Evolutionary conservation across 2,888 invertebrate species (phyloP).

Genomic region (Tupiocoris notatus): DNA sequence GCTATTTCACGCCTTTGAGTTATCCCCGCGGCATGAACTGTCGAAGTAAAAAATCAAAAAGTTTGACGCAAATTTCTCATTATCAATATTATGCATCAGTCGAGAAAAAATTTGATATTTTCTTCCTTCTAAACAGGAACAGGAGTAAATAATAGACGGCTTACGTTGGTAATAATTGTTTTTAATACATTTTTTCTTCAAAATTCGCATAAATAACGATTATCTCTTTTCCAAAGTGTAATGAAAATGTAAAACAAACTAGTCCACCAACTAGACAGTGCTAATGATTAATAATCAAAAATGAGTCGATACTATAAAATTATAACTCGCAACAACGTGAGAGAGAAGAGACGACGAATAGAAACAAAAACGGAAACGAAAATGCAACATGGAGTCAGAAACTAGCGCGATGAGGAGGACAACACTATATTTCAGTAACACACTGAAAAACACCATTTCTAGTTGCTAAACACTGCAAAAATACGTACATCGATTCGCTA

Average conservation of each 20-base stretch:
- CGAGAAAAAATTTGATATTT: no score
- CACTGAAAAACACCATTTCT: conserved; percentile 9
- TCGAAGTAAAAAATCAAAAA: no score
- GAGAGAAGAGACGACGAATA: background rate
- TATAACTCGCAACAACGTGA: background rate
- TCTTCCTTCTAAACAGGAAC: no score
- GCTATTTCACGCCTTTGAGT: no score
- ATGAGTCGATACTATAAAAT: background rate
- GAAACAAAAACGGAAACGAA: conserved; percentile 3
- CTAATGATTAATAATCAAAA: conserved; percentile 23
- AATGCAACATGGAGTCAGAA: conserved; percentile 22
- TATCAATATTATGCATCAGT: no score
- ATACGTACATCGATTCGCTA: conserved; percentile 38
- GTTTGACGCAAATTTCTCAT: no score
- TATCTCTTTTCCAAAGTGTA: conserved; percentile 26
- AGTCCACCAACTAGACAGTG: conserved; percentile 34
- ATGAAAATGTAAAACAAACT: conserved; percentile 15
- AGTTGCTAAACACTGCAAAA: conserved; percentile 36
- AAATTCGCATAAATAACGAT: conserved; percentile 37
- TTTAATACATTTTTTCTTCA: conserved; percentile 30
- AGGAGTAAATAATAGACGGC: background rate
- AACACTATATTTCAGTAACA: background rate
- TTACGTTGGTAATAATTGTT: conserved; percentile 27
- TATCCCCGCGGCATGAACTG: no score
- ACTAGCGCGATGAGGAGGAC: conserved; percentile 16